Conservation (phyloP, 2,797 vertebrate genomes). For the Arnoldichthys spilopterus region DNA sequence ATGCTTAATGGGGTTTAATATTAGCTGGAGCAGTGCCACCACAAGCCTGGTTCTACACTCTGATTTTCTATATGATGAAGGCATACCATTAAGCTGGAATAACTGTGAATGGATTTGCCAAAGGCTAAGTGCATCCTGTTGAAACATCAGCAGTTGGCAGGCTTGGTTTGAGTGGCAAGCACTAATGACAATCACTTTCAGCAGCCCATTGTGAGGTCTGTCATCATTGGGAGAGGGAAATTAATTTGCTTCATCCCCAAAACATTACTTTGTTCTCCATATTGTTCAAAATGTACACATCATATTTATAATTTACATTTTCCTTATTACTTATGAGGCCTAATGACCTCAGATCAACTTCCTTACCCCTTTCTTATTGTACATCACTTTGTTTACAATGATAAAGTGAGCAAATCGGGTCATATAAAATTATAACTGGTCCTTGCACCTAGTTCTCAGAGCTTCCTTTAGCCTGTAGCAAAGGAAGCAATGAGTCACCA, state of each 20-base stretch:
- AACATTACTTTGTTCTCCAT: slow-evolving; percentile 3
- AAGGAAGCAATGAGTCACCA: not conserved
- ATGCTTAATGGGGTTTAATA: not conserved
- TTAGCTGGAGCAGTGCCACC: slow-evolving; percentile 19
- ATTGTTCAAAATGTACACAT: slow-evolving; percentile 16
- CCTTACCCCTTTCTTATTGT: too few species aligned
- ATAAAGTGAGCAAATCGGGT: too few species aligned
- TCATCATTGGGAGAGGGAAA: slow-evolving; percentile 32
- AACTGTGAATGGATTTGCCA: slow-evolving; percentile 32
- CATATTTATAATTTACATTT: not conserved
- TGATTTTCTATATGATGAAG: slow-evolving; percentile 29
- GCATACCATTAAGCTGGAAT: slow-evolving; percentile 31
- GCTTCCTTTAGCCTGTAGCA: not conserved
- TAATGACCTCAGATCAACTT: too few species aligned
- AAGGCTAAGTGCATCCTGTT: slow-evolving; percentile 45
- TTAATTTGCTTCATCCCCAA: slow-evolving; percentile 20
- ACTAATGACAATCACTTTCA: slow-evolving; percentile 44
- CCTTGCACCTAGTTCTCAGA: not conserved
- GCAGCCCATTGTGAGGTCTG: slow-evolving; percentile 36
- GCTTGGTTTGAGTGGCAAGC: slow-evolving; percentile 38
- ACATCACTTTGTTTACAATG: not conserved
- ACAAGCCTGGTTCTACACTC: slow-evolving; percentile 19
- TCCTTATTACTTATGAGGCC: too few species aligned
- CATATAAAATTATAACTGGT: too few species aligned
- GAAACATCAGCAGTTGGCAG: slow-evolving; percentile 36